Base-by-base conservation (phyloP, 1,140 invertebrate genomes). In the Mamestra configurata region DNA sequence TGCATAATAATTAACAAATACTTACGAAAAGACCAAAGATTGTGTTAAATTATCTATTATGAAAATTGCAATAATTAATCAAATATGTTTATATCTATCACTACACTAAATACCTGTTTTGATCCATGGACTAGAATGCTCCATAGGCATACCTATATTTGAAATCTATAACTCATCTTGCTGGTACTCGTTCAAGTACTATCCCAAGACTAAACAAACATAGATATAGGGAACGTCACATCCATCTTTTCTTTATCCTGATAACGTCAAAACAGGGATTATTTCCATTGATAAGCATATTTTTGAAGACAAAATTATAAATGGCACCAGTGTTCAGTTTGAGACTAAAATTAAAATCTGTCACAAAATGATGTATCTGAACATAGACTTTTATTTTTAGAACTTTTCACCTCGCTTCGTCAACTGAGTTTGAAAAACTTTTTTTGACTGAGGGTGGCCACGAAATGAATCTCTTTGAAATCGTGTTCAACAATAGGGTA, bases 211-310 rank as follows among this genome's bases (percentile, higher is more conserved):
- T 57, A 51, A 83, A 80, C 71, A n/a, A n/a, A 49, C 81, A 49
- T 40, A 37, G 24, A 57, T 49, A 35, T 68, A 76, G 46, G 31
- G 61, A 66, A 35, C 64, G 59, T 77, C 82, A 77, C 78, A 80
- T 80, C 75, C 75, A 80, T 83, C 79, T 80, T 77, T 57, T 59
- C n/a, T 78, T 78, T 20, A 80, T 75, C 40, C 24, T 37, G 82
- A 80, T 83, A 80, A 82, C 6, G 81, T 80, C 78, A 82, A 77
- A 82, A 78, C 59, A 59, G 40, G 79, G 71, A 75, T 79, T 79
- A 77, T 13, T 27, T 61, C 61, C 22, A 68, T 24, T 53, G 75
- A 77, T 77, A 77, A 77, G 43, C 13, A 27, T 40, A 46, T 35
- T 51, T 77, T 64, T 2, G 55, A 40, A 49, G 18, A 20, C 64